phyloP scores from a whole-genome alignment of 2,113 vertebrate species.

The Hystrix brachyura region DNA sequence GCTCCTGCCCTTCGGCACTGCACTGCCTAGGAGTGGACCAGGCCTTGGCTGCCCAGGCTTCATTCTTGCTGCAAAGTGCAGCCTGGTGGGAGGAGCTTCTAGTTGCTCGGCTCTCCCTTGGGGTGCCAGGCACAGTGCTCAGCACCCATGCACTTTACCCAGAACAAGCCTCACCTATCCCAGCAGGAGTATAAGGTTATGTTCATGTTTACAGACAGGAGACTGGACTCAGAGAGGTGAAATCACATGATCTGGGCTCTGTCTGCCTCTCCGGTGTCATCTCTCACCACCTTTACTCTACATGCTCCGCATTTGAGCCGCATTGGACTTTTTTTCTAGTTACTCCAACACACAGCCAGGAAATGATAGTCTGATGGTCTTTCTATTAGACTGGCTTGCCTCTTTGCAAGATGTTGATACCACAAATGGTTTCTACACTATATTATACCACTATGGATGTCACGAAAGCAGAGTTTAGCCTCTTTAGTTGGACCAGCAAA shows the following conservation, averaged over 20 bases:
- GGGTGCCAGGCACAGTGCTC: neutral
- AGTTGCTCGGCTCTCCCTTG: neutral
- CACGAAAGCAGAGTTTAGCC: neutral
- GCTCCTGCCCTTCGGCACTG: neutral
- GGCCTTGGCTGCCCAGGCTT: neutral
- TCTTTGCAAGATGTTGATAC: slow-evolving; percentile 21
- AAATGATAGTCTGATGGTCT: neutral
- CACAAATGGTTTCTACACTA: neutral
- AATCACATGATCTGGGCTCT: neutral
- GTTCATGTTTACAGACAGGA: neutral
- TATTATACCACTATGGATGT: neutral
- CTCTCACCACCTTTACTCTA: neutral
- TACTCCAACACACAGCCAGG: neutral
- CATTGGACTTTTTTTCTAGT: neutral
- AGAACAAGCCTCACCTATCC: neutral
- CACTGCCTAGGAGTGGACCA: neutral
- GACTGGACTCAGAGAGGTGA: neutral
- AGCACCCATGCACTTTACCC: neutral
- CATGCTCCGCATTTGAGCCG: neutral
- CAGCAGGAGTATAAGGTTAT: neutral
- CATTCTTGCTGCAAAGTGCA: neutral
- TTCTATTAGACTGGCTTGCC: neutral
- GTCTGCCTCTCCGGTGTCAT: neutral
- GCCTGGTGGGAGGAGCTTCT: neutral
- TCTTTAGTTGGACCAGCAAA: neutral